Evolutionary conservation across 2,888 invertebrate genomes (phyloP).

Genomic region (Drosophila paranaensis): DNA sequence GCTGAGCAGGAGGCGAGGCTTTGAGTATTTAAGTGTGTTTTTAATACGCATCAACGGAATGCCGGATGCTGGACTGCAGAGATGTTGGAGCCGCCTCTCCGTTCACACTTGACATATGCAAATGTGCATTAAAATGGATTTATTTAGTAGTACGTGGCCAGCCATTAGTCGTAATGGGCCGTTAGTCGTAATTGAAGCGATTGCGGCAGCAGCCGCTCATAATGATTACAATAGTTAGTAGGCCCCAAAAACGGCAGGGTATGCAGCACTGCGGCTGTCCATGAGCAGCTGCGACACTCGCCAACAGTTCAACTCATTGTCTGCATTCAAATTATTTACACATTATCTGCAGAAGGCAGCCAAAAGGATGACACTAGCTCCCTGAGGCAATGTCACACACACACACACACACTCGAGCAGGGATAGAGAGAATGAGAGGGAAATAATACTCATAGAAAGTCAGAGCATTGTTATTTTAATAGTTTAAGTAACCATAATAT

Average conservation of each 20-base stretch:
- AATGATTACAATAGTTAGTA: constrained; percentile 8
- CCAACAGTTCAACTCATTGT: constrained; percentile 48
- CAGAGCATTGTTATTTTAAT: constrained; percentile 73
- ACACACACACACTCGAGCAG: constrained; percentile 9
- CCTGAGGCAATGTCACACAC: constrained; percentile 25
- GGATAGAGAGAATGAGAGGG: constrained; percentile 11
- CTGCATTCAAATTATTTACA: constrained; percentile 69
- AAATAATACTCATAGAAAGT: constrained; percentile 17
- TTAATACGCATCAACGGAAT: constrained; percentile 56
- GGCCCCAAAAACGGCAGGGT: not conserved
- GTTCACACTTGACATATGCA: constrained; percentile 68
- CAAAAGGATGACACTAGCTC: constrained; percentile 25
- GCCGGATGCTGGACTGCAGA: constrained; percentile 18
- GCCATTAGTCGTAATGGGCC: constrained; percentile 47
- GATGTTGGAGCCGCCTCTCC: constrained; percentile 46
- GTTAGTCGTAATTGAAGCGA: constrained; percentile 32
- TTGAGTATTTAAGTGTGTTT: constrained; percentile 59
- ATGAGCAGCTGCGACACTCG: constrained; percentile 38
- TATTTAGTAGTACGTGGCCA: constrained; percentile 43
- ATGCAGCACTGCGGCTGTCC: constrained; percentile 22
- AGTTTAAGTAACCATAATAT: constrained; percentile 81
- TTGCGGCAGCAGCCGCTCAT: not conserved
- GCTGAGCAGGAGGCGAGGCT: constrained; percentile 13
- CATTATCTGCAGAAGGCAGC: constrained; percentile 63
- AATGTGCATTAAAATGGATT: constrained; percentile 61